Base-by-base conservation (phyloP, 1,140 invertebrate species). In the Marisa cornuarietis region DNA sequence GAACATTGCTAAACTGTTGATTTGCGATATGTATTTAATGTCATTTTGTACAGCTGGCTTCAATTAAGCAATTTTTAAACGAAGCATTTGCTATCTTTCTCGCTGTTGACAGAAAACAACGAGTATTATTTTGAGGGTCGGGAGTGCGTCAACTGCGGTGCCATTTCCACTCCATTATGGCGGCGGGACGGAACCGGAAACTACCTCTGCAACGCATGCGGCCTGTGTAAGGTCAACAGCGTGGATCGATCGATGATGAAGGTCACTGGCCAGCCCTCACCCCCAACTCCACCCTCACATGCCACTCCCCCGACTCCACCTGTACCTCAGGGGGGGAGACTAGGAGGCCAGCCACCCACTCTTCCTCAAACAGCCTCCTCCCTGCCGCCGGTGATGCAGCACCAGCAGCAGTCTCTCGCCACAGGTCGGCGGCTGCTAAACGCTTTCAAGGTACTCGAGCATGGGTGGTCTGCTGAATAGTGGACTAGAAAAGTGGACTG, bases 181-280 rank as follows among this genome's bases (percentile, higher is more conserved):
- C 81, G 91, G 49, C 82, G 91, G 22, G 91, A 92, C 79, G 90
- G 89, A 26, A 91, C 90, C 7, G 91, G 91, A 11, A 90, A 92
- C 79, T 92, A 91, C 82, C 82, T 92, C 61, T 91, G 90, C 82
- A 91, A 91, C 83, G 90, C 90, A 13, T 96, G 96, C 73, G 98
- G 97, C 85, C 94, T 99, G 71, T 99, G 98, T 93, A 98, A 98
- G 96, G 99, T 81, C 74, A 77, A 77, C 76, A 75, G 79, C 20
- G 18, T 52, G 14, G 54, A 51, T 65, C 63, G 74, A 16, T 61
- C 68, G 74, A 61, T 42, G 71, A 71, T 31, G 58, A 72, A 22
- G 58, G n/a, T 26, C 65, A 49, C 26, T 26, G 66, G 54, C 31
- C 74, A 18, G 6, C 74, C 62, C 20, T 76, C 74, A 3, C 31